Evolutionary conservation across 2,113 vertebrate genomes (phyloP), one percentile per base, ranked within the genome.

Genomic region (Phyllostomus discolor): DNA sequence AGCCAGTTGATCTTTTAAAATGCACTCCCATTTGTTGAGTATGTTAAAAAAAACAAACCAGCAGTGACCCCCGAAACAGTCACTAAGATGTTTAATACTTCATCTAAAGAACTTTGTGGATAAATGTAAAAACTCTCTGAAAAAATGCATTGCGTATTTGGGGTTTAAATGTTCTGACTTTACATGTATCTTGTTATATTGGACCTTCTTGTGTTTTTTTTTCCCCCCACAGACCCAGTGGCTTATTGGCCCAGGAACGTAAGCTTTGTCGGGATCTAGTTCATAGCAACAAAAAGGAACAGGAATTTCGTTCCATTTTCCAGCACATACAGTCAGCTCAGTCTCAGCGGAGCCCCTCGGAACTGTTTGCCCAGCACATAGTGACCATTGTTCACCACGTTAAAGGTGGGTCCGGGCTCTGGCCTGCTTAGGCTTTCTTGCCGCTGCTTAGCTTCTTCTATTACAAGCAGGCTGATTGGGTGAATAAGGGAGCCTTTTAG

Each of bases 301-400:
- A 99, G 97, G 99, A 99, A 95, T 99, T 99, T 87, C 99, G 99
- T 78, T 99, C 99, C 1, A 99, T 99, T 98, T 99, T 99, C 97
- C 99, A 99, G 76, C 99, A 99, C 1, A 99, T 99, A 97, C 99
- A 99, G 95, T 98, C 99, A 83, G 98, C 99, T 92, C 99, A 99
- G 97, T 98, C 98, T 54, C 99, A 99, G 97, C 98, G 99, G 19
- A 99, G 99, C 93, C 99, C 99, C 24, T 99, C 99, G 14, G 99
- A 99, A 90, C 98, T 99, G 69, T 99, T 99, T 98, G 99, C 99
- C 88, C 99, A 99, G 85, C 99, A 99, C 94, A 99, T 99, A 70
- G 99, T 99, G 98, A 99, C 99, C 33, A 99, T 99, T 57, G 99
- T 99, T 95, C 99, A 99, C 96, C 99, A 99, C 31, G 99, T 99